Percentiles rank a stretch among this genome's conserved stretches.
Conservation (phyloP, 2,113 vertebrate genomes). For the Morone saxatilis region DNA sequence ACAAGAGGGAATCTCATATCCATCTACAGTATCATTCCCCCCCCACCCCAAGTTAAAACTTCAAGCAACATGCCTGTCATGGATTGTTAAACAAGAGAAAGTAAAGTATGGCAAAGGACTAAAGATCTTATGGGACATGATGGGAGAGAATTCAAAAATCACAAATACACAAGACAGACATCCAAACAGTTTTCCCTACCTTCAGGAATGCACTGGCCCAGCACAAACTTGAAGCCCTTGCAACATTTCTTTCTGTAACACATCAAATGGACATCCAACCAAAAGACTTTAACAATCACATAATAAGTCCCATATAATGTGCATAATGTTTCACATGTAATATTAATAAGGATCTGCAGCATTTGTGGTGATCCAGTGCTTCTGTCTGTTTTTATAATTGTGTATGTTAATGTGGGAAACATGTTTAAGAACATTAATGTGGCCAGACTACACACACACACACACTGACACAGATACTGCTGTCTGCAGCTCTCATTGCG, state of each 20-base stretch:
- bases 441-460: constrained; percentile 4
- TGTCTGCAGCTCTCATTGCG: constrained; percentile 23
- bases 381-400: constrained; percentile 44
- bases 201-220: constrained; percentile 99
- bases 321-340: background rate
- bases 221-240: constrained; percentile 96
- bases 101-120: background rate
- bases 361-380: background rate
- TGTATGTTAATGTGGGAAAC: constrained; percentile 47
- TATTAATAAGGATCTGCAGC: background rate
- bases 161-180: constrained; percentile 44
- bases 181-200: constrained; percentile 84
- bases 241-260: constrained; percentile 97
- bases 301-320: background rate
- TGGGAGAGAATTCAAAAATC: constrained; percentile 34
- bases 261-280: constrained; percentile 53
- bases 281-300: constrained; percentile 24
- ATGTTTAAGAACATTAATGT: constrained; percentile 13
- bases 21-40: constrained; percentile 6
- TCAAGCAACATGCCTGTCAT: constrained; percentile 14
- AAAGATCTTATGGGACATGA: constrained; percentile 23
- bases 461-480: background rate
- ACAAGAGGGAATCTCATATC: background rate
- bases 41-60: background rate
- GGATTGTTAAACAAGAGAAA: constrained; percentile 28